A percentile compares a stretch with the other conserved stretches of the same genome.
Conservation (phyloP, 2,113 vertebrate species). For the Oreocharis arfaki region DNA sequence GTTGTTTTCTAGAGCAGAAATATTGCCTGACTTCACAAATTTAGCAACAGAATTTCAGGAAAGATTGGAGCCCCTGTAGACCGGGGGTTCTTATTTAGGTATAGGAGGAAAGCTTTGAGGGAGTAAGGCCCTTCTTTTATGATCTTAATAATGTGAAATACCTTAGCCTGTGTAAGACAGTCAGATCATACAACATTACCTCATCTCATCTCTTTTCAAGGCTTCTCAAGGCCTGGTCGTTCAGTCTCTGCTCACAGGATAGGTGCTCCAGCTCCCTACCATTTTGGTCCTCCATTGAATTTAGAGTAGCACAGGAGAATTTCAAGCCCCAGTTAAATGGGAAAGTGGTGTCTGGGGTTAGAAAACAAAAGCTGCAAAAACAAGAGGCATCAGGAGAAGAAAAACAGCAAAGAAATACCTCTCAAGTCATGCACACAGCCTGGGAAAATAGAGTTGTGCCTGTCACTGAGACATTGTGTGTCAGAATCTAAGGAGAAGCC, state of each 20-base stretch:
- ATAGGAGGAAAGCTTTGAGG: background rate
- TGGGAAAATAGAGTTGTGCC: background rate
- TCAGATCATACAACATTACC: background rate
- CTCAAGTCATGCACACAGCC: background rate
- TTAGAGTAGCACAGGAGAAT: background rate
- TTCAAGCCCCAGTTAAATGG: background rate
- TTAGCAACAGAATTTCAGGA: background rate
- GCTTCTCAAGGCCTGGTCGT: background rate
- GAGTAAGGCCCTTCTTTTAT: background rate
- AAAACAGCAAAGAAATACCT: background rate
- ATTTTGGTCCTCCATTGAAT: background rate
- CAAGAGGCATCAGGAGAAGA: background rate
- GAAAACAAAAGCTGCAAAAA: background rate
- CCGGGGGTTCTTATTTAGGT: background rate
- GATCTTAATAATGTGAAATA: background rate
- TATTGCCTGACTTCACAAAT: background rate
- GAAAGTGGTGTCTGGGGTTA: background rate
- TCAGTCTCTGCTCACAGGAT: background rate
- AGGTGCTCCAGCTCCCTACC: background rate
- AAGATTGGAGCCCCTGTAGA: background rate
- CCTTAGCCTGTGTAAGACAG: background rate
- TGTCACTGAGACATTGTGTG: background rate
- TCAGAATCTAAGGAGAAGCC: background rate
- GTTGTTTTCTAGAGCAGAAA: background rate
- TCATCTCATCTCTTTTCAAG: background rate